Evolutionary conservation across 2,888 invertebrate species (phyloP).

Genomic region (Amphimallon solstitiale): DNA sequence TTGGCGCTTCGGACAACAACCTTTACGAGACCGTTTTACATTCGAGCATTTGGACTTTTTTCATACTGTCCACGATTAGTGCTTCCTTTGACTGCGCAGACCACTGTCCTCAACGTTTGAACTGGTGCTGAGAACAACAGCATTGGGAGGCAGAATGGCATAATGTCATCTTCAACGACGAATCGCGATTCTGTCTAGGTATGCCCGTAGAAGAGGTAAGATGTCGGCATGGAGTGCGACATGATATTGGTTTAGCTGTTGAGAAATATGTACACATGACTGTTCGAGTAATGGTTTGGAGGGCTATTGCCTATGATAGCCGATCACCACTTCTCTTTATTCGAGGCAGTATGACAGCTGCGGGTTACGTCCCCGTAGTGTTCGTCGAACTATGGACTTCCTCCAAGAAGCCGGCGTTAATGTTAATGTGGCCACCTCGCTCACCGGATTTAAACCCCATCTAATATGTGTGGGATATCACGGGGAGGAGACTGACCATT

Average conservation of each 20-base stretch:
- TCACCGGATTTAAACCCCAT: too few relatives aligned
- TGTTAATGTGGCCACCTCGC: too few relatives aligned
- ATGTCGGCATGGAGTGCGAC: neutral
- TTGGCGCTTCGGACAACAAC: neutral
- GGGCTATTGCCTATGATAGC: too few relatives aligned
- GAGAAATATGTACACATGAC: neutral
- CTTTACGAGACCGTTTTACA: neutral
- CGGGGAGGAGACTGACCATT: too few relatives aligned
- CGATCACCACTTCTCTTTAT: too few relatives aligned
- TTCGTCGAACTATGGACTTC: too few relatives aligned
- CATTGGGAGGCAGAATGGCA: neutral
- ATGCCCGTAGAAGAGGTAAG: neutral
- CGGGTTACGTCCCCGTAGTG: too few relatives aligned
- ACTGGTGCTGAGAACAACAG: neutral
- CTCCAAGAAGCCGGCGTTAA: too few relatives aligned
- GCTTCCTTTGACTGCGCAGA: neutral
- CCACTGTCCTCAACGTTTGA: neutral
- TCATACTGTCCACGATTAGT: too few relatives aligned
- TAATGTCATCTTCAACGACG: neutral
- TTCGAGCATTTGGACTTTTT: neutral
- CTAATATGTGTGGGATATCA: too few relatives aligned
- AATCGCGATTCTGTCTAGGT: too few relatives aligned
- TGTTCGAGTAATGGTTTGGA: neutral
- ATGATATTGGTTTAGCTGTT: neutral
- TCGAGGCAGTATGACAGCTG: too few relatives aligned